These are phyloP conservation scores for Hoplodrina blanda DNA, from an alignment of 2,888 invertebrate species.

Conservation along the genomic window DNA sequence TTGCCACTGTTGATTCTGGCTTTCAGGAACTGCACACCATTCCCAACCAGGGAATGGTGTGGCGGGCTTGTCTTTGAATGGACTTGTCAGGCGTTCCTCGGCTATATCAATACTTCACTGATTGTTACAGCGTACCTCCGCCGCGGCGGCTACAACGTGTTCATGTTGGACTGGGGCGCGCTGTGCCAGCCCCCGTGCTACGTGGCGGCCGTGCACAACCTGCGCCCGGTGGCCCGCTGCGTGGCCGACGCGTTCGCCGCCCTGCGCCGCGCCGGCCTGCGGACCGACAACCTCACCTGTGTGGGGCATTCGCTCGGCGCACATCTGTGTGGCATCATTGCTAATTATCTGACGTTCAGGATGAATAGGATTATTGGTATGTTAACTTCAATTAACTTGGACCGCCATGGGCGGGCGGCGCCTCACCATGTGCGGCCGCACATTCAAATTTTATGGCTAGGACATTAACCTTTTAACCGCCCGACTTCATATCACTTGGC, in stretches of 20 bases:
- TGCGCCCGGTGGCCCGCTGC: constrained; percentile 93
- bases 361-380: constrained; percentile 93
- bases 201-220: constrained; percentile 94
- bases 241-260: constrained; percentile 92
- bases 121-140: constrained; percentile 91
- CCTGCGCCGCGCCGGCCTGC: constrained; percentile 92
- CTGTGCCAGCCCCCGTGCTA: constrained; percentile 93
- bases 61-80: too few relatives aligned
- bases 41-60: too few relatives aligned
- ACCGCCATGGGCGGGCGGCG: too few relatives aligned
- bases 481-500: too few relatives aligned
- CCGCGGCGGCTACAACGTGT: constrained; percentile 94
- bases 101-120: too few relatives aligned
- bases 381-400: constrained; percentile 34
- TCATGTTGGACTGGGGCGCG: constrained; percentile 94
- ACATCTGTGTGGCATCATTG: constrained; percentile 94
- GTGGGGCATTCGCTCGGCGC: constrained; percentile 95
- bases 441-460: too few relatives aligned
- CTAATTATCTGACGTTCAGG: constrained; percentile 93
- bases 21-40: too few relatives aligned
- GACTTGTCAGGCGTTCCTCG: too few relatives aligned
- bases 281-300: constrained; percentile 92
- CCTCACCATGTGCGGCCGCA: too few relatives aligned
- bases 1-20: too few relatives aligned
- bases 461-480: too few relatives aligned